Conservation (phyloP, 2,888 invertebrate genomes). For the Dryobotodes eremita region DNA sequence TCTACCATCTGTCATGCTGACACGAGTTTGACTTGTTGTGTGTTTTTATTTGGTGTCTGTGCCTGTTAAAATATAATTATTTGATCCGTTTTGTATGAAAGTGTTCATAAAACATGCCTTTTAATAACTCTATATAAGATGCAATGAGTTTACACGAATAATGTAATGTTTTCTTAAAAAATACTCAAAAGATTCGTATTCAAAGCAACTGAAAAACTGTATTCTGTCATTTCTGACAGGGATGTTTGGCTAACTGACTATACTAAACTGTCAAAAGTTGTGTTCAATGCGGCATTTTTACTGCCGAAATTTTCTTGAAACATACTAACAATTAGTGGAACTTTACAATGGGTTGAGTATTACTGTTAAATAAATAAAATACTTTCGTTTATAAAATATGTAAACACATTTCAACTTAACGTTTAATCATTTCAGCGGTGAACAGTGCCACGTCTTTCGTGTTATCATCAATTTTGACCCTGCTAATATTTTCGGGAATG, state of each 20-base stretch:
- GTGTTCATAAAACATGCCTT: neutral
- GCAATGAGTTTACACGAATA: neutral
- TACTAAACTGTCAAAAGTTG: slow-evolving; percentile 42
- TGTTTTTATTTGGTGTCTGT: neutral
- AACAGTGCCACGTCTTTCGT: slow-evolving; percentile 94
- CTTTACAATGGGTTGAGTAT: slow-evolving; percentile 67
- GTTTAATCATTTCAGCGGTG: slow-evolving; percentile 90
- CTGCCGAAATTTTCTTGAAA: slow-evolving; percentile 25
- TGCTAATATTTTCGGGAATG: slow-evolving; percentile 97
- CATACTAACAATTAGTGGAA: neutral
- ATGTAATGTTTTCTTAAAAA: neutral
- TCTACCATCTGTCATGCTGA: slow-evolving; percentile 15
- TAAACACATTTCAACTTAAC: slow-evolving; percentile 30
- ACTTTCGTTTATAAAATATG: neutral
- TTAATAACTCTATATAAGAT: neutral
- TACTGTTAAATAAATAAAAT: neutral
- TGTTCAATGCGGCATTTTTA: slow-evolving; percentile 45
- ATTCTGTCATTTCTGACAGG: neutral
- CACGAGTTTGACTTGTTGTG: neutral
- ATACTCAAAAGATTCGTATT: slow-evolving; percentile 23
- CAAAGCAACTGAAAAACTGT: neutral
- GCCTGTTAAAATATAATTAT: neutral
- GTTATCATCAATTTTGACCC: slow-evolving; percentile 94
- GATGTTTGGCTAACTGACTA: neutral
- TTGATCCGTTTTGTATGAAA: neutral